Percentiles rank a stretch among this genome's conserved stretches.
These are phyloP conservation scores for Plutella xylostella DNA, from an alignment of 2,888 invertebrate genomes.

Conservation along the genomic window DNA sequence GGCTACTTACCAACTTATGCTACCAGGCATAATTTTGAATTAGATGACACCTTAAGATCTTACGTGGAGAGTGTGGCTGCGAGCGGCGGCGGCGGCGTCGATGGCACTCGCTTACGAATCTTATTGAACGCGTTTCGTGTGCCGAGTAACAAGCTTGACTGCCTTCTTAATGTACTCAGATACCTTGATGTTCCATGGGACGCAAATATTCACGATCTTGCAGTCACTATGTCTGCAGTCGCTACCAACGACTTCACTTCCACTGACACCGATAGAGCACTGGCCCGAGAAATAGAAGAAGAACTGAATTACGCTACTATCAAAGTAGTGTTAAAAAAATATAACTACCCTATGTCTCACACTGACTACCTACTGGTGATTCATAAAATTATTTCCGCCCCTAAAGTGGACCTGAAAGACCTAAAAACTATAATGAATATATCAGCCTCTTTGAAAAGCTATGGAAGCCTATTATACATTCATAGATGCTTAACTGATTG, in stretches of 20 bases:
- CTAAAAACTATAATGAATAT: constrained; percentile 42
- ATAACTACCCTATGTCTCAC: constrained; percentile 51
- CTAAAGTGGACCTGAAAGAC: constrained; percentile 43
- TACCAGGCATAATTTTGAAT: constrained; percentile 46
- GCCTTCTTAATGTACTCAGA: constrained; percentile 52
- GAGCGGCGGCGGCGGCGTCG: constrained; percentile 47
- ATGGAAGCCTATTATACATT: constrained; percentile 45
- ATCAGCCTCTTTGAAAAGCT: constrained; percentile 36
- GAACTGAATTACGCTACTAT: constrained; percentile 56
- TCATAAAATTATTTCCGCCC: constrained; percentile 41
- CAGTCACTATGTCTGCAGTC: constrained; percentile 40
- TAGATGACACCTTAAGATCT: constrained; percentile 49
- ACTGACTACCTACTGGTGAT: constrained; percentile 49
- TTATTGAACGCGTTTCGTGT: constrained; percentile 46
- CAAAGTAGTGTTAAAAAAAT: constrained; percentile 57
- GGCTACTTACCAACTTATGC: constrained; percentile 53
- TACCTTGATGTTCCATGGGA: constrained; percentile 59
- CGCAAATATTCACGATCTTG: constrained; percentile 36
- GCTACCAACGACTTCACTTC: constrained; percentile 46
- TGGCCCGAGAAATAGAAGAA: constrained; percentile 50
- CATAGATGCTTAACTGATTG: constrained; percentile 48
- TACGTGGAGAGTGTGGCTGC: constrained; percentile 55
- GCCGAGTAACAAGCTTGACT: constrained; percentile 43
- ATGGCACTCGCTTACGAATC: constrained; percentile 45
- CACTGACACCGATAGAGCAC: constrained; percentile 38